Conservation (phyloP, 2,888 invertebrate genomes). For the Drosophila vallismaia region DNA sequence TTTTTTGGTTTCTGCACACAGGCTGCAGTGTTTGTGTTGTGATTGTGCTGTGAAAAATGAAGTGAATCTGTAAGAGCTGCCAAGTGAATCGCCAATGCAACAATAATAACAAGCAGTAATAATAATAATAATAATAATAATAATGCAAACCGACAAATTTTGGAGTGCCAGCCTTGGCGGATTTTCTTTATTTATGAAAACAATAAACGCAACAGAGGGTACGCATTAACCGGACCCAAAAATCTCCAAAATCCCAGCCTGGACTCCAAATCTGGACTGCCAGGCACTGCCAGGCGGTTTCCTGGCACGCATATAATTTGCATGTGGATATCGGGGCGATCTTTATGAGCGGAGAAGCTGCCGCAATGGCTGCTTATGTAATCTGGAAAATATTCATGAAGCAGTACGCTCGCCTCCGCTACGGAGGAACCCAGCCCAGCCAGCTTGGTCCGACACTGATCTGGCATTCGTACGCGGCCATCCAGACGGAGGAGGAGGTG, state of each 20-base stretch:
- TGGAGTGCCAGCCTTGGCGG: constrained; percentile 32
- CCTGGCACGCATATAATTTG: constrained; percentile 79
- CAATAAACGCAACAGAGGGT: constrained; percentile 73
- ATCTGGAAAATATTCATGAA: constrained; percentile 83
- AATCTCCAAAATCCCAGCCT: constrained; percentile 2
- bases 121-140: constrained; percentile 56
- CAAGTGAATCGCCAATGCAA: constrained; percentile 66
- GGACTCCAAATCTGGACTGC: constrained; percentile 30
- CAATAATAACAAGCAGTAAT: constrained; percentile 56
- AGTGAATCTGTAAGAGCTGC: constrained; percentile 68
- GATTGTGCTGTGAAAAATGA: constrained; percentile 66
- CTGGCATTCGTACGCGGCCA: constrained; percentile 74
- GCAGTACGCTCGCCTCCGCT: constrained; percentile 80
- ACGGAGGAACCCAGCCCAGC: constrained; percentile 67
- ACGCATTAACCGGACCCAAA: constrained; percentile 59
- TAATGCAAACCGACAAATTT: constrained; percentile 75
- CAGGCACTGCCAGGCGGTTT: constrained; percentile 51
- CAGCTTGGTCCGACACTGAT: constrained; percentile 65
- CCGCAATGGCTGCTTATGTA: constrained; percentile 82
- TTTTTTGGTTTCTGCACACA: constrained; percentile 36
- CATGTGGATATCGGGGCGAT: constrained; percentile 62
- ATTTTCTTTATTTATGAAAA: constrained; percentile 73
- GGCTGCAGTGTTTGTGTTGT: constrained; percentile 8
- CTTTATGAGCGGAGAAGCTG: constrained; percentile 32
- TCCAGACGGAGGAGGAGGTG: constrained; percentile 39